Evolutionary conservation across 2,888 invertebrate genomes (phyloP).

Genomic region (Selenia dentaria): DNA sequence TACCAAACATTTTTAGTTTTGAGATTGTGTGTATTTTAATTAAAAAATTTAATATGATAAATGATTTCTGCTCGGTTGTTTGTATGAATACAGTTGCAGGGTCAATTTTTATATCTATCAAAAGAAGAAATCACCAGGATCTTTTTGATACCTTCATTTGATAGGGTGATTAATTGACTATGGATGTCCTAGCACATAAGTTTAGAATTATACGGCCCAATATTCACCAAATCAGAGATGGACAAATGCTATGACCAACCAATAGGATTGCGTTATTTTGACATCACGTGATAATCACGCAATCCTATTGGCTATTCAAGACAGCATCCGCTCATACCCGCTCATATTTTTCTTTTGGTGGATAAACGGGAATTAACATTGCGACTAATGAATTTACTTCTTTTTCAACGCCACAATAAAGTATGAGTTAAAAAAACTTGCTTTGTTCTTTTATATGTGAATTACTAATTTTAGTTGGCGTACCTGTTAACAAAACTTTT

Average conservation of each 20-base stretch:
- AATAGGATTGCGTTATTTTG: too few species aligned
- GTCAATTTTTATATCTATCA: constrained; percentile 78
- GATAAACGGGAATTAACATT: too few species aligned
- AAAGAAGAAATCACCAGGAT: constrained; percentile 39
- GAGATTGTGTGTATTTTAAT: too few species aligned
- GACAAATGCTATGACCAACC: too few species aligned
- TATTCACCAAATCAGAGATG: too few species aligned
- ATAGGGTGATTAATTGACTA: constrained; percentile 75
- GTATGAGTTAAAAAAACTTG: neutral
- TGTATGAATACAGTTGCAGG: constrained; percentile 70
- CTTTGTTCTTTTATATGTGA: too few species aligned
- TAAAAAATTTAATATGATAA: too few species aligned
- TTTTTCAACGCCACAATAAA: neutral
- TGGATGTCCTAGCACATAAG: constrained; percentile 77
- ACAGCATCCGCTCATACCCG: too few species aligned
- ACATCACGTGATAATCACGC: too few species aligned
- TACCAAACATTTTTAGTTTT: neutral
- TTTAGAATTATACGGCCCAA: constrained; percentile 27
- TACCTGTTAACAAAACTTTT: constrained; percentile 1
- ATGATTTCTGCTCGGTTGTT: constrained; percentile 63
- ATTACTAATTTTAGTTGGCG: too few species aligned
- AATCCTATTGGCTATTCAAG: too few species aligned
- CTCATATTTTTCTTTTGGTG: too few species aligned
- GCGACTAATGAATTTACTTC: constrained; percentile 1
- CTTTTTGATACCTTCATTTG: constrained; percentile 49